Evolutionary conservation across 2,888 invertebrate species (phyloP), one percentile per base, ranked within the genome.

Genomic region (Gibbula magus): DNA sequence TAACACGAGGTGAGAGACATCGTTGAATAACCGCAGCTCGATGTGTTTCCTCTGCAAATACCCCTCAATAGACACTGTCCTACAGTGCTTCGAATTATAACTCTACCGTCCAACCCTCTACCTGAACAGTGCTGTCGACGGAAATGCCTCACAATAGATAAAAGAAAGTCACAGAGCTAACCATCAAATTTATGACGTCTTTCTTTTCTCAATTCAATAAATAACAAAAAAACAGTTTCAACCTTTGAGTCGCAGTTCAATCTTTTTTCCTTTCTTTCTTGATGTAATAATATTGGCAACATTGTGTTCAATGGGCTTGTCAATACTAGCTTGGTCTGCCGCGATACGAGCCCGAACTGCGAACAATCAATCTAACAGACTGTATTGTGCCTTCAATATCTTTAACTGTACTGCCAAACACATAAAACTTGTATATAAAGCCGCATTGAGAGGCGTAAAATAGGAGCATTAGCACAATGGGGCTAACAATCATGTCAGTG

Each of bases 241-340:
- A 32, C 32, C 32, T 39, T 20, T 35, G 35, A 20, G 35, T 32
- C 20, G 16, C 18, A 39, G 35, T 70, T 70, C 32, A 20, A 35
- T 70, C 35, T 70, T 70, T 70, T 70, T 35, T 56, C 20, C 56
- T 56, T 56, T 25, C 56, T 70, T 70, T 70, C 70, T 70, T 70
- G 70, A 70, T 70, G 70, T 70, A 70, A 70, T 70, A 70, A 70
- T 70, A 70, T 70, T 70, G 35, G 70, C 35, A 29, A 35, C 70
- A 70, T 70, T 70, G 70, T 70, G 70, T 70, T 70, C 70, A 70
- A 70, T 70, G 35, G 70, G 70, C 35, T 35, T 70, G 61, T 70
- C 70, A 70, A 70, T 70, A 35, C 35, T 20, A 35, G 13, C 20
- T 16, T 35, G 39, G 70, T 39, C 39, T 18, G 35, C 70, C 70